Conservation (phyloP, 2,113 vertebrate genomes). For the Colius striatus region DNA sequence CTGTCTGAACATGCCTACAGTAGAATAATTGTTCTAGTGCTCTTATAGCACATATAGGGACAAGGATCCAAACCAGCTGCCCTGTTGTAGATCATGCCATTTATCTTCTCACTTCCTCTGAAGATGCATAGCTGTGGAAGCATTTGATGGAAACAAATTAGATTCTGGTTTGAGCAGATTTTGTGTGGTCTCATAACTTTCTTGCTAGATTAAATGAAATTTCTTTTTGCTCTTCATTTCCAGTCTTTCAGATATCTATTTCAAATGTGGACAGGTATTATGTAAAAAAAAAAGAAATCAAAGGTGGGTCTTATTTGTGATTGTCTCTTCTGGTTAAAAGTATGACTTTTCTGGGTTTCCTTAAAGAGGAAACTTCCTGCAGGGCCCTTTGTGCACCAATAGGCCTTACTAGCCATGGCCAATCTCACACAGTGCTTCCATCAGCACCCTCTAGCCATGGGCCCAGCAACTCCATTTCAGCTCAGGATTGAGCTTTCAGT, state of each 20-base stretch:
- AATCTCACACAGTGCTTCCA: neutral
- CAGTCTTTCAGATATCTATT: neutral
- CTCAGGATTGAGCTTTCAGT: neutral
- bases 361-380: neutral
- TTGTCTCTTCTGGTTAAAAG: neutral
- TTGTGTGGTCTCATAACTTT: neutral
- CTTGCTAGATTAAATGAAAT: neutral
- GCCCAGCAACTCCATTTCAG: neutral
- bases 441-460: neutral
- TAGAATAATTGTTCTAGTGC: neutral
- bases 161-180: neutral
- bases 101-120: neutral
- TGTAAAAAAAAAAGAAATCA: neutral
- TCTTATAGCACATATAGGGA: neutral
- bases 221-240: neutral
- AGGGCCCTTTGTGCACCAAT: neutral
- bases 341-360: neutral
- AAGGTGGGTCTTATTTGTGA: neutral
- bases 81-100: neutral
- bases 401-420: neutral
- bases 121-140: neutral
- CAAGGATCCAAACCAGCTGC: neutral
- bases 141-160: neutral
- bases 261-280: neutral
- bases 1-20: neutral